A percentile compares a stretch with the other conserved stretches of the same genome.
These are phyloP conservation scores for Zaprionus capensis DNA, from an alignment of 1,140 invertebrate genomes.

Conservation along the genomic window DNA sequence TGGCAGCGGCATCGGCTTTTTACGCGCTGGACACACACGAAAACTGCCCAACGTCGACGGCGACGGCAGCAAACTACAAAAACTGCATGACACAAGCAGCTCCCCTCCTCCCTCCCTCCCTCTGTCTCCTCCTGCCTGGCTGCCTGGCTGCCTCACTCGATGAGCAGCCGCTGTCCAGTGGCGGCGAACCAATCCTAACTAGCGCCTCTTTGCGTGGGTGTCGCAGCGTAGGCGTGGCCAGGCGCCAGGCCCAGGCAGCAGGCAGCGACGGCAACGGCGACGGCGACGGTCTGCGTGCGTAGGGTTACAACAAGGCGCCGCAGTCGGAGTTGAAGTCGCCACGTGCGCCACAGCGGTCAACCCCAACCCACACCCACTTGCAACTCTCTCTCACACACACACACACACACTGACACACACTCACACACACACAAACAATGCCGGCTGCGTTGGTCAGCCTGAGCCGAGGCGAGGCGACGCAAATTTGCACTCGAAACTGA, in stretches of 20 bases:
- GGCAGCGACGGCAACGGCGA: neutral
- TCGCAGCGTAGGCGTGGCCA: conserved; percentile 78
- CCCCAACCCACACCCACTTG: neutral
- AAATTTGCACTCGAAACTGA: conserved; percentile 48
- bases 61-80: conserved; percentile 18
- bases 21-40: conserved; percentile 63
- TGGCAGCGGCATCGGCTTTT: conserved; percentile 72
- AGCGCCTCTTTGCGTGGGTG: conserved; percentile 76
- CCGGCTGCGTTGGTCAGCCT: conserved; percentile 47
- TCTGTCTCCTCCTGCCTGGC: neutral
- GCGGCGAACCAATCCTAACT: conserved; percentile 77
- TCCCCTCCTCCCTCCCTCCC: too few relatives aligned
- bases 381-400: conserved; percentile 13
- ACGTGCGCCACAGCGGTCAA: conserved; percentile 64
- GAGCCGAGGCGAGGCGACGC: neutral
- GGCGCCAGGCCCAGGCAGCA: conserved; percentile 27
- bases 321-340: conserved; percentile 60
- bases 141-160: too few relatives aligned
- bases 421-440: neutral
- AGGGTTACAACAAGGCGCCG: conserved; percentile 51
- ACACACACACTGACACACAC: conserved; percentile 13
- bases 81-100: conserved; percentile 37
- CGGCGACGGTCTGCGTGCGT: conserved; percentile 13
- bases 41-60: conserved; percentile 37
- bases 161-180: conserved; percentile 58